phyloP scores from a whole-genome alignment of 2,888 invertebrate genomes.

The Drosophila phalerata region DNA sequence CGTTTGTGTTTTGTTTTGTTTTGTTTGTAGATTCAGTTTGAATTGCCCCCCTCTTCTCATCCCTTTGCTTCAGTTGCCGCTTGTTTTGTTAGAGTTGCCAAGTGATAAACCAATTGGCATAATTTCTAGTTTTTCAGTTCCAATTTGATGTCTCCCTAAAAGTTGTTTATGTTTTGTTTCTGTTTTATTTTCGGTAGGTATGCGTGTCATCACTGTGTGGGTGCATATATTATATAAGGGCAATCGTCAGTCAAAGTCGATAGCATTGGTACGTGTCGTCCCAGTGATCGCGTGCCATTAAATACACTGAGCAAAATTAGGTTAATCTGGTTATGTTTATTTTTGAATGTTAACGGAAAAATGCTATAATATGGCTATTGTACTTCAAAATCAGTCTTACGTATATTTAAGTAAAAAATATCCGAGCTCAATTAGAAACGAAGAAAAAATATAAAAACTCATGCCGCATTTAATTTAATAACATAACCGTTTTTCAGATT shows the following conservation, averaged over 20 bases:
- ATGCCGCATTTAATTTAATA: too few species aligned
- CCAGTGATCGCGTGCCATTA: conserved; percentile 73
- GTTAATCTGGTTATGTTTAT: neutral
- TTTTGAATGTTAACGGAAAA: neutral
- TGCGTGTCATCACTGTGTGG: conserved; percentile 78
- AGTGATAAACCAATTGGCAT: conserved; percentile 77
- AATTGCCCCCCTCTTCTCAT: conserved; percentile 16
- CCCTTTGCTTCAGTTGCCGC: conserved; percentile 1
- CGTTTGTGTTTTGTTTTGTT: conserved; percentile 18
- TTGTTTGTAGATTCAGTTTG: conserved; percentile 20
- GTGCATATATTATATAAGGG: conserved; percentile 72
- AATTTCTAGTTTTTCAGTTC: conserved; percentile 56
- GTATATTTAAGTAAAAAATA: too few species aligned
- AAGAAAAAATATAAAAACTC: too few species aligned
- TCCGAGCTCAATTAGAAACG: too few species aligned
- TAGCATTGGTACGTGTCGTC: conserved; percentile 62
- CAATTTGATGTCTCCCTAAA: conserved; percentile 68
- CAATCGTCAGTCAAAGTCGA: conserved; percentile 34
- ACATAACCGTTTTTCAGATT: too few species aligned
- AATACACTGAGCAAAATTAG: conserved; percentile 52
- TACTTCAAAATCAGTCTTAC: too few species aligned
- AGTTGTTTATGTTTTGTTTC: conserved; percentile 35
- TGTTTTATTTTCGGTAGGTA: conserved; percentile 36
- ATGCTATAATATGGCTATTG: too few species aligned
- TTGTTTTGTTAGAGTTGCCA: conserved; percentile 54